phyloP scores from a whole-genome alignment of 2,888 invertebrate species.

The Lissonota sp. region DNA sequence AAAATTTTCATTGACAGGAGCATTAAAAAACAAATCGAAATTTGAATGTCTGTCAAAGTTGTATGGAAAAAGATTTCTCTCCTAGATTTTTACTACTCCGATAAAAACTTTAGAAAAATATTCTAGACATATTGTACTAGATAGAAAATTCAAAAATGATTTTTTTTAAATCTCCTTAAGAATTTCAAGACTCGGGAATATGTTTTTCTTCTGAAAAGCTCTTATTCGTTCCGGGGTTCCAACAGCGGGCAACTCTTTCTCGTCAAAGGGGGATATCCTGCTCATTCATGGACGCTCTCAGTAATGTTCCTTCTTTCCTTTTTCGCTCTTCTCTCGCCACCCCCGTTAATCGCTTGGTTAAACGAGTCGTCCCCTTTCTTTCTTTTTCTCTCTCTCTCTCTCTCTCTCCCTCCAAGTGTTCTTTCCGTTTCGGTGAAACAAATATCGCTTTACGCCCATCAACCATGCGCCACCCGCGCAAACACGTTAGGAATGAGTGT shows the following conservation, averaged over 20 bases:
- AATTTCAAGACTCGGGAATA: background rate
- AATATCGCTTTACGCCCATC: constrained; percentile 57
- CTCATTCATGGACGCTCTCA: constrained; percentile 47
- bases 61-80: too few species aligned
- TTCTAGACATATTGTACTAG: too few species aligned
- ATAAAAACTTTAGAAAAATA: too few species aligned
- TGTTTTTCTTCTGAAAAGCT: constrained; percentile 5
- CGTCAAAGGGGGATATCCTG: constrained; percentile 58
- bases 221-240: constrained; percentile 28
- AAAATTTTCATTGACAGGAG: too few species aligned
- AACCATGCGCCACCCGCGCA: constrained; percentile 42
- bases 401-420: constrained; percentile 63
- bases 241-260: constrained; percentile 10
- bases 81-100: too few species aligned
- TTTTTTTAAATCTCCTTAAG: too few species aligned
- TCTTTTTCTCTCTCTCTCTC: constrained; percentile 35
- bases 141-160: too few species aligned
- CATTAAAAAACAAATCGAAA: too few species aligned
- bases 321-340: constrained; percentile 47
- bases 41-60: too few species aligned
- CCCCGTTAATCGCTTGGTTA: constrained; percentile 73
- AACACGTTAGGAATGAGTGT: constrained; percentile 49
- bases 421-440: constrained; percentile 79
- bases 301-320: constrained; percentile 58
- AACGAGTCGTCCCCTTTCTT: constrained; percentile 68